phyloP scores from a whole-genome alignment of 23 tunicate genomes.

The Ciona savignyi region DNA sequence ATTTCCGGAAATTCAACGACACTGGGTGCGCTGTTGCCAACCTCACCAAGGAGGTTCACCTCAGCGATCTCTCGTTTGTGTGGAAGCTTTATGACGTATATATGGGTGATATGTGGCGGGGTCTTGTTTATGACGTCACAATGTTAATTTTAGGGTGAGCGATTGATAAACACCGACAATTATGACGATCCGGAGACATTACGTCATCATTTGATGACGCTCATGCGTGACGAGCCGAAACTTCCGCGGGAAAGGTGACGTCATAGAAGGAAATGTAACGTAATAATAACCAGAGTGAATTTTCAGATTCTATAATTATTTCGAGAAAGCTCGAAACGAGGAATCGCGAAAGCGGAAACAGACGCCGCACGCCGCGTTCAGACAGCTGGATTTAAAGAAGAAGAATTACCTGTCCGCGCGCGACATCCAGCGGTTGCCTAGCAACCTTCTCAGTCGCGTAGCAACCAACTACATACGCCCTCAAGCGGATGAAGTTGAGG shows the following conservation, averaged over 20 bases:
- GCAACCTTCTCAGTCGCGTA: conserved; percentile 51
- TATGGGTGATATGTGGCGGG: background rate
- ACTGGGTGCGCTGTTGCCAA: conserved; percentile 68
- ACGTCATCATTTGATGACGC: conserved; percentile 65
- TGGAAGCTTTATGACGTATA: conserved; percentile 84
- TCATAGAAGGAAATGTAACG: background rate
- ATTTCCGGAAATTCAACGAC: conserved; percentile 64
- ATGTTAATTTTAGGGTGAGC: conserved; percentile 54
- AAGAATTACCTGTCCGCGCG: conserved; percentile 63
- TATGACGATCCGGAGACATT: conserved; percentile 70
- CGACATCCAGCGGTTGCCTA: conserved; percentile 63
- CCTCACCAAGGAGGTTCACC: conserved; percentile 15
- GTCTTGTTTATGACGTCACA: background rate
- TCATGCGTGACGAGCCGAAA: conserved; percentile 68
- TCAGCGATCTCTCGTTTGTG: conserved; percentile 49
- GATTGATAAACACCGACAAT: conserved; percentile 61
- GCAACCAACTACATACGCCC: conserved; percentile 62
- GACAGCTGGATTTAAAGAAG: conserved; percentile 87
- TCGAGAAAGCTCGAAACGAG: conserved; percentile 77
- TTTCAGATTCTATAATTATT: conserved; percentile 66
- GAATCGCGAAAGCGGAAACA: conserved; percentile 49
- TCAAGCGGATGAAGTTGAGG: conserved; percentile 36
- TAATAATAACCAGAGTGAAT: background rate
- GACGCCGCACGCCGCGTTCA: conserved; percentile 93
- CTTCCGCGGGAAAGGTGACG: conserved; percentile 71